phyloP scores from a whole-genome alignment of 1,140 invertebrate species.

The Paramacrobiotus metropolitanus region DNA sequence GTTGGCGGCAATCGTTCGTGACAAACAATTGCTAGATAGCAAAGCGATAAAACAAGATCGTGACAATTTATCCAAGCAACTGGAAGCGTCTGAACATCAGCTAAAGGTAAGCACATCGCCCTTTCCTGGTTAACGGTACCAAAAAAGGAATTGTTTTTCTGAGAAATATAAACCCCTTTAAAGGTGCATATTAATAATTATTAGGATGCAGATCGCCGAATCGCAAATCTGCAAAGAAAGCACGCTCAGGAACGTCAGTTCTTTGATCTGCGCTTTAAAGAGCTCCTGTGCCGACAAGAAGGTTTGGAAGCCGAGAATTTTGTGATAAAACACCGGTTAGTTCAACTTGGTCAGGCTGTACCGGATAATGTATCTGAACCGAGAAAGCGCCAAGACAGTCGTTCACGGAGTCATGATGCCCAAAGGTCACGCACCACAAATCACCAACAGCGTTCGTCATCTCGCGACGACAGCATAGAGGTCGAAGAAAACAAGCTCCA shows the following conservation, averaged over 20 bases:
- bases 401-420: background rate
- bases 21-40: background rate
- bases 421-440: background rate
- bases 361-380: no score
- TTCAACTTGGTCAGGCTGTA: background rate
- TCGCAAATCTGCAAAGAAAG: background rate
- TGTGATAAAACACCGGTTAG: background rate
- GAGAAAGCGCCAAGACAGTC: no score
- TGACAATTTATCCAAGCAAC: background rate
- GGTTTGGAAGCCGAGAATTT: background rate
- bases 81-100: no score
- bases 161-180: no score
- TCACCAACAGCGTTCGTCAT: background rate
- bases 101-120: no score
- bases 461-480: background rate
- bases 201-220: background rate
- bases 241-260: background rate
- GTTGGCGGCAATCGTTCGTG: background rate
- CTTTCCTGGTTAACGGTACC: no score
- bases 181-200: background rate
- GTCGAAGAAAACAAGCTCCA: background rate
- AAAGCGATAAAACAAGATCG: background rate
- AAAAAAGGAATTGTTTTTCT: no score
- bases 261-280: background rate
- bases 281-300: background rate